phyloP scores from a whole-genome alignment of 2,888 invertebrate genomes.

The Pachliopta kotzebuea region DNA sequence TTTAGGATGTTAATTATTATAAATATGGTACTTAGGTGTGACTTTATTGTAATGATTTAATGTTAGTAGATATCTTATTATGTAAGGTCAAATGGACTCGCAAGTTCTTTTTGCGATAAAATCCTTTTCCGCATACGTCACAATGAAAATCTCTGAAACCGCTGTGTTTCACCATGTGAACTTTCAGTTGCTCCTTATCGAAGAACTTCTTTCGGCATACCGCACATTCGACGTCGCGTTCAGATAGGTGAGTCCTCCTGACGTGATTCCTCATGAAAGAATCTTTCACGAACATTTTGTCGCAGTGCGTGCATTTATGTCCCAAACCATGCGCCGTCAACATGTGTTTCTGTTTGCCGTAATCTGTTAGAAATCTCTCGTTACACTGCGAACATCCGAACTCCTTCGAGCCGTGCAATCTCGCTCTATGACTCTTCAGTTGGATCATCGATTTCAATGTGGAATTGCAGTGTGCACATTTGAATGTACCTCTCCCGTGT shows the following conservation, averaged over 20 bases:
- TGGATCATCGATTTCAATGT: conserved; percentile 40
- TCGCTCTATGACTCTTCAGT: conserved; percentile 40
- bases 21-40: too few species aligned
- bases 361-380: conserved; percentile 43
- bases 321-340: conserved; percentile 42
- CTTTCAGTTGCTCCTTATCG: conserved; percentile 44
- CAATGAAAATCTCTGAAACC: conserved; percentile 72
- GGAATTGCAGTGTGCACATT: conserved; percentile 43
- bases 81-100: conserved; percentile 64
- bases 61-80: conserved; percentile 12
- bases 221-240: conserved; percentile 48
- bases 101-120: conserved; percentile 77
- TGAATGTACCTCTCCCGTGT: conserved; percentile 34
- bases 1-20: too few species aligned
- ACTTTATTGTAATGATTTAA: not conserved
- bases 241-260: conserved; percentile 47
- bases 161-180: conserved; percentile 68
- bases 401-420: conserved; percentile 42
- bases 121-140: conserved; percentile 74
- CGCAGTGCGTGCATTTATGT: conserved; percentile 48
- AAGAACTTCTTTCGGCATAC: conserved; percentile 51
- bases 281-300: conserved; percentile 45
- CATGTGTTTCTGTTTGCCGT: conserved; percentile 43
- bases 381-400: conserved; percentile 43
- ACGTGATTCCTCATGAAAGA: conserved; percentile 49